Conservation (phyloP, 2,797 vertebrate genomes). For the Pangasius mekongensis region DNA sequence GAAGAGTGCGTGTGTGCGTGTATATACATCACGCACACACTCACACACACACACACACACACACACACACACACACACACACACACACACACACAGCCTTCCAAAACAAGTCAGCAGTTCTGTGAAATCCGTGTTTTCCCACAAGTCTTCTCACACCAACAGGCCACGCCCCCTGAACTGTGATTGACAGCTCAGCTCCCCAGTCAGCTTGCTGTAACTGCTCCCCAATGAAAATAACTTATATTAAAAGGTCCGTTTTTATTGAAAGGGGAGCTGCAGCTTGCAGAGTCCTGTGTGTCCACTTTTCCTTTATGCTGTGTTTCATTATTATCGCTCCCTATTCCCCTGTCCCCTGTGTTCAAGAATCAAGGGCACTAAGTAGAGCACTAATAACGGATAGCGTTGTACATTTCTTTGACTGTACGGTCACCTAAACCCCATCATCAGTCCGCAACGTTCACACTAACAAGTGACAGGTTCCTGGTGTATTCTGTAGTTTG, state of each 20-base stretch:
- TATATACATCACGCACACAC: not conserved
- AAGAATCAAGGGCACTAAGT: not conserved
- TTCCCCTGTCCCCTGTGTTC: not conserved
- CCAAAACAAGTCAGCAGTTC: slow-evolving; percentile 30
- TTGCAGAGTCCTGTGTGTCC: not conserved
- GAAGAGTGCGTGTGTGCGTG: not conserved
- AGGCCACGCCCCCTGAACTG: slow-evolving; percentile 9
- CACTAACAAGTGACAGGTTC: not conserved
- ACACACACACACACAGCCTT: not conserved
- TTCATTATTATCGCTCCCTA: not conserved
- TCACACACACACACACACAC: too few relatives aligned
- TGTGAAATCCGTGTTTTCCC: not conserved
- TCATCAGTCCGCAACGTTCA: not conserved
- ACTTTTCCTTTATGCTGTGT: not conserved
- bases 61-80: too few relatives aligned
- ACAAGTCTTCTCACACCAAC: not conserved
- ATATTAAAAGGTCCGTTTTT: not conserved
- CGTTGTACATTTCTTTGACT: not conserved
- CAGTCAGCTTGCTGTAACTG: not conserved
- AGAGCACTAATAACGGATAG: not conserved
- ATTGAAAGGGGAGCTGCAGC: slow-evolving; percentile 4
- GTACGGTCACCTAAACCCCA: not conserved
- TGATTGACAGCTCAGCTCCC: slow-evolving; percentile 16
- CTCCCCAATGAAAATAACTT: slow-evolving; percentile 5
- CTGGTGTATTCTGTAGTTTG: not conserved